A percentile compares a stretch with the other conserved stretches of the same genome.
Conservation (phyloP, 1,140 invertebrate genomes). For the Dendrolimus punctatus region DNA sequence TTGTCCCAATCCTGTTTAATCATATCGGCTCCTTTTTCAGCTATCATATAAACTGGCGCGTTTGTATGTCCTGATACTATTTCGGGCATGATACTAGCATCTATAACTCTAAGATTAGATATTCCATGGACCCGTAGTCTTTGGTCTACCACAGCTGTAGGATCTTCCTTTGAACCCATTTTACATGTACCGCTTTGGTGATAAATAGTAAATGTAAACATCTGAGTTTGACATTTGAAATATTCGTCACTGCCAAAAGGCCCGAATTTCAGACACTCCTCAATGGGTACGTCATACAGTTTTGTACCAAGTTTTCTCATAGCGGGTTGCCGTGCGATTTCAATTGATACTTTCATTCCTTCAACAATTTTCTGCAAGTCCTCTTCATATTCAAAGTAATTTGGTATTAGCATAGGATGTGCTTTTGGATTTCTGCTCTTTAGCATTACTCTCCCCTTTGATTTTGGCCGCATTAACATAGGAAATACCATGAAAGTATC, state of each 20-base stretch:
- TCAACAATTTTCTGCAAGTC: slow-evolving; percentile 77
- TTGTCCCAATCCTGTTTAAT: slow-evolving; percentile 73
- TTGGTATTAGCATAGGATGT: slow-evolving; percentile 87
- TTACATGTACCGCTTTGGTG: slow-evolving; percentile 89
- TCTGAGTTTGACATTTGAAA: slow-evolving; percentile 81
- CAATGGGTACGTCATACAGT: slow-evolving; percentile 75
- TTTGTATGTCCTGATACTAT: slow-evolving; percentile 77
- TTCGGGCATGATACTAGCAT: slow-evolving; percentile 83
- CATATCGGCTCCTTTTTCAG: slow-evolving; percentile 76
- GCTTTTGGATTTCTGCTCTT: slow-evolving; percentile 79
- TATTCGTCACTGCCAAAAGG: slow-evolving; percentile 79
- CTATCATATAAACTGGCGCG: slow-evolving; percentile 76
- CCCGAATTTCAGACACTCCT: slow-evolving; percentile 75
- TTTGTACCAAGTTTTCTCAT: slow-evolving; percentile 75
- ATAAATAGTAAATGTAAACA: slow-evolving; percentile 83
- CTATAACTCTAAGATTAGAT: slow-evolving; percentile 79
- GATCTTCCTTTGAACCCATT: slow-evolving; percentile 82
- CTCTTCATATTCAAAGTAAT: slow-evolving; percentile 80
- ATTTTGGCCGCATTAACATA: slow-evolving; percentile 82
- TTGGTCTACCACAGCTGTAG: slow-evolving; percentile 80
- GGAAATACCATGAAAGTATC: slow-evolving; percentile 78
- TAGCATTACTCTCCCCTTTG: slow-evolving; percentile 80
- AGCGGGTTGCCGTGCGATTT: slow-evolving; percentile 72
- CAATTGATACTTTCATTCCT: slow-evolving; percentile 75
- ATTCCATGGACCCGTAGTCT: slow-evolving; percentile 80